These are phyloP conservation scores for Arothron firmamentum DNA, from an alignment of 2,113 vertebrate species.

Conservation along the genomic window DNA sequence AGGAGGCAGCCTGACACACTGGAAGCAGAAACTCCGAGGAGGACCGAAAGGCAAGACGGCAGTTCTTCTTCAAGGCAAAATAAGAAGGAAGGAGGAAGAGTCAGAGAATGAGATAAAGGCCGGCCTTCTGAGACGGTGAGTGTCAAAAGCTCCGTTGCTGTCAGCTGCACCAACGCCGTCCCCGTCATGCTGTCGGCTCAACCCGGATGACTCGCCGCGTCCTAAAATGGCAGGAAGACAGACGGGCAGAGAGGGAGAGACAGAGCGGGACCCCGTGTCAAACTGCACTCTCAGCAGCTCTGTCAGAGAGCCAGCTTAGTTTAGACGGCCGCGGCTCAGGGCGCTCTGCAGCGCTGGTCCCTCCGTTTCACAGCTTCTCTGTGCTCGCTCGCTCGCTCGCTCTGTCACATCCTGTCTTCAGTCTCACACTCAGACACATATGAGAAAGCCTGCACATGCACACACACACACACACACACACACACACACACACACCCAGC, in stretches of 20 bases:
- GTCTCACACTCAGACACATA: background rate
- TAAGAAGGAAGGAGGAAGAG: conserved; percentile 34
- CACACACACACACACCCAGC: conserved; percentile 11
- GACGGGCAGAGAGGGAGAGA: conserved; percentile 23
- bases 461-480: background rate
- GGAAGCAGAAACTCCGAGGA: conserved; percentile 31
- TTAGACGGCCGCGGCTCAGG: conserved; percentile 28
- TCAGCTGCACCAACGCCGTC: conserved; percentile 27
- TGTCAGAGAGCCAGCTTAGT: conserved; percentile 58
- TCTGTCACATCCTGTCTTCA: conserved; percentile 20
- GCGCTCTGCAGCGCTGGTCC: background rate
- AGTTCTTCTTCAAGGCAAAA: conserved; percentile 24
- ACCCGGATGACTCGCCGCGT: conserved; percentile 50
- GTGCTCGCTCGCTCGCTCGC: conserved; percentile 7
- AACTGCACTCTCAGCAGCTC: conserved; percentile 69
- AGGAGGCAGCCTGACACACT: conserved; percentile 23
- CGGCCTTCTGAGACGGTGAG: conserved; percentile 55
- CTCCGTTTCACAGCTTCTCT: conserved; percentile 31
- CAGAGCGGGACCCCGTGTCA: conserved; percentile 54
- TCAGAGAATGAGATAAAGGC: conserved; percentile 25
- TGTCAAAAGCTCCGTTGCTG: conserved; percentile 51
- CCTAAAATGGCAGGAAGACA: conserved; percentile 60
- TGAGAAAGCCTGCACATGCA: background rate
- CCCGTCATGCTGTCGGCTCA: conserved; percentile 43
- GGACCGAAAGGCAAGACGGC: conserved; percentile 11